These are phyloP conservation scores for Miltochrista miniata DNA, from an alignment of 2,888 invertebrate genomes.

Conservation along the genomic window DNA sequence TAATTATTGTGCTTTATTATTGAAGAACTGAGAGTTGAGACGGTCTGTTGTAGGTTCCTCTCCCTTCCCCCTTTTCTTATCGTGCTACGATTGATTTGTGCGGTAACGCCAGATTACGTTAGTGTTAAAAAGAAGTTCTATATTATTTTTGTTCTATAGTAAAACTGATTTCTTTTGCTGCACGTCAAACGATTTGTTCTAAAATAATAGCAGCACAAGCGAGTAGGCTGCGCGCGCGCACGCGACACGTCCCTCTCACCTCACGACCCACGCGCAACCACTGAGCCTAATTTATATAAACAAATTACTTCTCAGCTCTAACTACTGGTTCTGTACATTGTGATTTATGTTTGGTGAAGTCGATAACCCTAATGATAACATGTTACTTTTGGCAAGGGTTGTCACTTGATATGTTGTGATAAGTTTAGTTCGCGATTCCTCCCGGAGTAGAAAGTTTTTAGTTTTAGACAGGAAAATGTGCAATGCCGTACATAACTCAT, in stretches of 20 bases:
- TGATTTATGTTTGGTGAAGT: constrained; percentile 49
- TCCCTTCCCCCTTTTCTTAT: too few relatives aligned
- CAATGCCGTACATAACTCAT: too few relatives aligned
- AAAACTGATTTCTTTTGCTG: constrained; percentile 52
- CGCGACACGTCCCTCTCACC: constrained; percentile 63
- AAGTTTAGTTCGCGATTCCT: too few relatives aligned
- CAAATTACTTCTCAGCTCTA: constrained; percentile 72
- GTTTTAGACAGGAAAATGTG: too few relatives aligned
- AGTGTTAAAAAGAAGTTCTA: too few relatives aligned
- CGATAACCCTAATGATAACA: background rate
- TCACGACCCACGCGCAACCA: constrained; percentile 58
- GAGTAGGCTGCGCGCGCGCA: constrained; percentile 70
- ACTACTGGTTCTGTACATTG: constrained; percentile 67
- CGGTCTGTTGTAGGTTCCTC: too few relatives aligned
- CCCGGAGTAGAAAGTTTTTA: too few relatives aligned
- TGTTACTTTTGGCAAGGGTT: background rate
- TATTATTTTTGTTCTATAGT: constrained; percentile 2
- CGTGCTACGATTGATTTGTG: too few relatives aligned
- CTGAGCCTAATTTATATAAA: constrained; percentile 65
- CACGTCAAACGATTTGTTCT: constrained; percentile 55
- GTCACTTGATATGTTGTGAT: too few relatives aligned
- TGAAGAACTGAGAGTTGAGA: too few relatives aligned
- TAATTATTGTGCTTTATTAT: too few relatives aligned
- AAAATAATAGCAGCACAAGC: constrained; percentile 61
- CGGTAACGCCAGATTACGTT: too few relatives aligned